Percentiles rank a stretch among this genome's conserved stretches.
Evolutionary conservation across 2,888 invertebrate genomes (phyloP).

Genomic region (Emmelina monodactyla): DNA sequence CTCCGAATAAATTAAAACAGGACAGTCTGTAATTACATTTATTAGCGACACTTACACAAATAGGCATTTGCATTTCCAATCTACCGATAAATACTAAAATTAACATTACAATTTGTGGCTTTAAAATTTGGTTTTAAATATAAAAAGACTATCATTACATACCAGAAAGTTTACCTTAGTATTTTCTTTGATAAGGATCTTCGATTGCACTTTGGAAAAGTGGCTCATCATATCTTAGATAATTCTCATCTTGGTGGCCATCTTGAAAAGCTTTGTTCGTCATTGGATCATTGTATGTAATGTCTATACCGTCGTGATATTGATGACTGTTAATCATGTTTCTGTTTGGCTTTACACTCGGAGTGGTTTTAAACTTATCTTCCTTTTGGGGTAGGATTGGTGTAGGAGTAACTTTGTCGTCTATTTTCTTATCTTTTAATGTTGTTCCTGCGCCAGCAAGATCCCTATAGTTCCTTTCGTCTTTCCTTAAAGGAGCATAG

Average conservation of each 20-base stretch:
- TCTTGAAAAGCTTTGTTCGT: conserved; percentile 43
- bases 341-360: conserved; percentile 22
- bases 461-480: conserved; percentile 54
- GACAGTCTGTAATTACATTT: conserved; percentile 49
- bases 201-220: conserved; percentile 48
- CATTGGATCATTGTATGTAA: conserved; percentile 35
- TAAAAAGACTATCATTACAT: background rate
- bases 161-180: conserved; percentile 22
- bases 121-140: background rate
- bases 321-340: conserved; percentile 55
- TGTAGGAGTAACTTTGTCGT: conserved; percentile 55
- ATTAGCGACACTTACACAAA: conserved; percentile 38
- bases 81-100: too few species aligned
- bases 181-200: conserved; percentile 54
- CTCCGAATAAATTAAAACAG: conserved; percentile 40
- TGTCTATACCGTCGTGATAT: conserved; percentile 39
- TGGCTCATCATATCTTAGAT: conserved; percentile 48
- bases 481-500: conserved; percentile 48
- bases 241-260: conserved; percentile 41
- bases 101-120: background rate
- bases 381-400: conserved; percentile 50
- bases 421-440: conserved; percentile 47
- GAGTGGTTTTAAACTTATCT: conserved; percentile 28
- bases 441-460: conserved; percentile 43
- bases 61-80: conserved; percentile 2